These are phyloP conservation scores for Lepilemur ruficaudatus DNA, from an alignment of 2,797 vertebrate species.

Conservation along the genomic window DNA sequence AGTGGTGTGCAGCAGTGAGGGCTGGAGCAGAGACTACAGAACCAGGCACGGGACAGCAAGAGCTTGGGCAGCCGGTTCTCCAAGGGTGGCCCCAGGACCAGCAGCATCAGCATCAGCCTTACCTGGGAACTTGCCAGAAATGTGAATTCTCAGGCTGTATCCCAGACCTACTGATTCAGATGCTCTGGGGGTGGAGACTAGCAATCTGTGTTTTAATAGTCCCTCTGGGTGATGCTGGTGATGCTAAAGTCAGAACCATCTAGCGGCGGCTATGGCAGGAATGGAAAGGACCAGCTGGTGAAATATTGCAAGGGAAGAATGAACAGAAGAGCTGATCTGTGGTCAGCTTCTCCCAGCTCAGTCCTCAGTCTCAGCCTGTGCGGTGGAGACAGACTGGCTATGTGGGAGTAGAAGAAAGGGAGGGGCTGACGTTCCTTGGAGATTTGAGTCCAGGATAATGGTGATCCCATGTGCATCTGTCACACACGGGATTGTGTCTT, in stretches of 20 bases:
- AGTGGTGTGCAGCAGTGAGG: neutral
- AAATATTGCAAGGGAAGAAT: neutral
- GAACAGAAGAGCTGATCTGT: neutral
- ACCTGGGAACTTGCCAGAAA: neutral
- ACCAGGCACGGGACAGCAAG: neutral
- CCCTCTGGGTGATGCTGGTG: no score
- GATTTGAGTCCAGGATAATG: neutral
- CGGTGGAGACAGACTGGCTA: neutral
- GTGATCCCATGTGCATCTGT: neutral
- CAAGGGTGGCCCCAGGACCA: neutral
- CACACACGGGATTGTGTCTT: neutral
- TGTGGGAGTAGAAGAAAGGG: neutral
- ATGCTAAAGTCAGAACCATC: neutral
- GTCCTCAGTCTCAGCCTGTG: neutral
- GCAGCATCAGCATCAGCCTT: neutral
- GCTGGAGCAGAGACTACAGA: neutral
- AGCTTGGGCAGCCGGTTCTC: neutral
- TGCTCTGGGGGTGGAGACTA: neutral
- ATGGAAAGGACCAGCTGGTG: neutral
- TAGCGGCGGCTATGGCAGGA: neutral
- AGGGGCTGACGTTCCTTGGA: neutral
- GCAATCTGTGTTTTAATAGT: neutral
- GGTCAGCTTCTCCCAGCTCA: neutral
- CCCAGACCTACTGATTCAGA: neutral
- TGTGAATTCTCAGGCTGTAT: neutral